Evolutionary conservation across 2,888 invertebrate genomes (phyloP).

Genomic region (Saturnia pavonia): DNA sequence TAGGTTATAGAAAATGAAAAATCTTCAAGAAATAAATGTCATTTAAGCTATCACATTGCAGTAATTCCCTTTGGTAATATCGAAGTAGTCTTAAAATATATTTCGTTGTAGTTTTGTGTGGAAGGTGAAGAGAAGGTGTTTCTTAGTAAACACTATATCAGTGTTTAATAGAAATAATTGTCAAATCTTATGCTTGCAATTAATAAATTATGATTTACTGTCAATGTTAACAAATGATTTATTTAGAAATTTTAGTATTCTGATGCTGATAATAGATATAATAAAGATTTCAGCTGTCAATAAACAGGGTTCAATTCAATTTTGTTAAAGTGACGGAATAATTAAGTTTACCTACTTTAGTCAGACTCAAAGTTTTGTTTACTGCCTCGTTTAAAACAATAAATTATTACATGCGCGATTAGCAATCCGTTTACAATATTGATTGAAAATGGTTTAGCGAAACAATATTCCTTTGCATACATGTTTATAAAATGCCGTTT

Average conservation of each 20-base stretch:
- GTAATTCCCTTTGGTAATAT: neutral
- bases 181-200: neutral
- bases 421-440: slow-evolving; percentile 51
- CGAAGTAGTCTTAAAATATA: neutral
- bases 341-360: slow-evolving; percentile 61
- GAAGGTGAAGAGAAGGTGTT: too few species aligned
- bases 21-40: neutral
- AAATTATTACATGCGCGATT: slow-evolving; percentile 62
- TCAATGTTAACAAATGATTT: slow-evolving; percentile 25
- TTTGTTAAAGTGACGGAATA: slow-evolving; percentile 58
- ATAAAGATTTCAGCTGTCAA: slow-evolving; percentile 47
- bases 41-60: neutral
- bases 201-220: neutral
- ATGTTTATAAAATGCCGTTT: neutral
- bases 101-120: neutral
- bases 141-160: neutral
- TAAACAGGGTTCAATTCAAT: slow-evolving; percentile 60
- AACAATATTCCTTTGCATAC: neutral
- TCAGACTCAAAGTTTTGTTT: slow-evolving; percentile 56
- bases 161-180: neutral
- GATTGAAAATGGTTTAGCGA: slow-evolving; percentile 24
- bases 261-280: slow-evolving; percentile 32
- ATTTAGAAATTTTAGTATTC: slow-evolving; percentile 26
- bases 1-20: neutral
- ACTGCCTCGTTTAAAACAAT: slow-evolving; percentile 56